These are phyloP conservation scores for Chaetops frenatus DNA, from an alignment of 2,113 vertebrate genomes.

Conservation along the genomic window DNA sequence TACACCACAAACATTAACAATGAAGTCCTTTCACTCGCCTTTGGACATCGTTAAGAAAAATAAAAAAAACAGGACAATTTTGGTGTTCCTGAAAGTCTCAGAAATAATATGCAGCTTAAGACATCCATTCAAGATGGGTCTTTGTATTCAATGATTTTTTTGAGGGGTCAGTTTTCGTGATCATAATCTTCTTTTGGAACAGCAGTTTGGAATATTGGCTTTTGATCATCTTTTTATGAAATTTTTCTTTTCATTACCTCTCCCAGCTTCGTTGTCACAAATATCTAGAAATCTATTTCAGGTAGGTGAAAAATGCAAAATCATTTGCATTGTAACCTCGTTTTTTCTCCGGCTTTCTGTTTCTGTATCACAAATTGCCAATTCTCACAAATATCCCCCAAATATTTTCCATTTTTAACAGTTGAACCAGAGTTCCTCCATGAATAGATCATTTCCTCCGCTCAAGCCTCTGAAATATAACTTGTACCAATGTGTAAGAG, in stretches of 20 bases:
- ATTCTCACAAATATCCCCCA: not conserved
- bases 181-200: not conserved
- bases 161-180: not conserved
- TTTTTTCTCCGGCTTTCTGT: not conserved
- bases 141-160: not conserved
- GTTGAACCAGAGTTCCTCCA: not conserved
- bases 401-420: not conserved
- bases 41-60: not conserved
- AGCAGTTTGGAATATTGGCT: not conserved
- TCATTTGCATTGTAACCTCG: not conserved
- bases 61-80: not conserved
- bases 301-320: not conserved
- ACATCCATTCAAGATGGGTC: not conserved
- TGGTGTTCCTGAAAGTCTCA: not conserved
- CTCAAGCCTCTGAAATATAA: not conserved
- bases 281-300: not conserved
- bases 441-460: not conserved
- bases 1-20: constrained; percentile 37
- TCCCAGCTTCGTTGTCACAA: not conserved
- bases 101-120: not conserved
- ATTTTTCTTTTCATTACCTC: not conserved
- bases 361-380: not conserved
- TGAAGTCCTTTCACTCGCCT: not conserved
- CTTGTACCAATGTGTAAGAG: not conserved
- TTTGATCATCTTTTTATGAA: not conserved